A percentile compares a stretch with the other conserved stretches of the same genome.
phyloP scores from a whole-genome alignment of 2,888 invertebrate species.

The Rambutsinella grinnellia region DNA sequence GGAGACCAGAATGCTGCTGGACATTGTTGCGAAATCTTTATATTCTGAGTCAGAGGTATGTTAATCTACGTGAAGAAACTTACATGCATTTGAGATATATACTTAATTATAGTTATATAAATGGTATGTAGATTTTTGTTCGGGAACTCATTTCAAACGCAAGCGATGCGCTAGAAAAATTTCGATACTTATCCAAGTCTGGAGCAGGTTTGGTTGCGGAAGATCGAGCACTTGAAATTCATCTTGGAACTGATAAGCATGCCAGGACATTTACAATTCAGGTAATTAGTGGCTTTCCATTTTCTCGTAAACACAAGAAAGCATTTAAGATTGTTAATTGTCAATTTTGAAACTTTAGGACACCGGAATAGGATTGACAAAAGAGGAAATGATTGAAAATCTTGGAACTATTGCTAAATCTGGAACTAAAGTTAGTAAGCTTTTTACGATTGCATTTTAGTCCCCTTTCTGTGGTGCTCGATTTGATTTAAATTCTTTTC shows the following conservation, averaged over 20 bases:
- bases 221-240: conserved; percentile 85
- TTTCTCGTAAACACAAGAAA: too few relatives aligned
- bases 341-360: conserved; percentile 74
- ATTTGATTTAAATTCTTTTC: conserved; percentile 18
- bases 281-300: conserved; percentile 70
- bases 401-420: conserved; percentile 96
- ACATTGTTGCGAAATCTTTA: conserved; percentile 96
- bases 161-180: conserved; percentile 96
- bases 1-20: conserved; percentile 93
- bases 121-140: conserved; percentile 82
- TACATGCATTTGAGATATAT: background rate
- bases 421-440: conserved; percentile 92
- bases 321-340: too few relatives aligned
- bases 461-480: background rate
- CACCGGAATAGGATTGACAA: conserved; percentile 95
- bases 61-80: too few relatives aligned
- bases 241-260: conserved; percentile 89
- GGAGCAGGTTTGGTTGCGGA: conserved; percentile 71
- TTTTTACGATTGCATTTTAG: background rate
- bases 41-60: conserved; percentile 96
- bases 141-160: conserved; percentile 96
- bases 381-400: conserved; percentile 90
- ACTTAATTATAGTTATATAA: background rate
- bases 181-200: conserved; percentile 82
- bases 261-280: conserved; percentile 87